phyloP scores from a whole-genome alignment of 2,888 invertebrate genomes.

The Caradrina kadenii region DNA sequence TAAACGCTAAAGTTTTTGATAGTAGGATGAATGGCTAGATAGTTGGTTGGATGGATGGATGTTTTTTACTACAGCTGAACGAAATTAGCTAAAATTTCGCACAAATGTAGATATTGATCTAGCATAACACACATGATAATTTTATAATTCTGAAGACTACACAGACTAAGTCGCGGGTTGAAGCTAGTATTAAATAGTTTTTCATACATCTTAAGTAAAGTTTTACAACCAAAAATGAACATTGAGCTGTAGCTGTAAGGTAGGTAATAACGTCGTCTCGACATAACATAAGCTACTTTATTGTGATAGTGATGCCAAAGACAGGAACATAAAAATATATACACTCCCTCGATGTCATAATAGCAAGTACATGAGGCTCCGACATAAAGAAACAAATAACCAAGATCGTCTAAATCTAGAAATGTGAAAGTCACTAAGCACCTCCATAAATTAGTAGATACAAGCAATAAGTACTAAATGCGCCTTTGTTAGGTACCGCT shows the following conservation, averaged over 20 bases:
- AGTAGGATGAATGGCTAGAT: too few relatives aligned
- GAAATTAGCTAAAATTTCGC: too few relatives aligned
- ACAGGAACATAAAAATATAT: constrained; percentile 15
- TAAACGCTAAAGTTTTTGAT: too few relatives aligned
- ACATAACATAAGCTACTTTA: background rate
- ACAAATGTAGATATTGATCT: too few relatives aligned
- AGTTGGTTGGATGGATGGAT: too few relatives aligned
- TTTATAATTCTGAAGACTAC: too few relatives aligned
- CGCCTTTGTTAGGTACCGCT: constrained; percentile 46
- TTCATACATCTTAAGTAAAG: background rate
- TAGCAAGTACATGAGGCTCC: background rate
- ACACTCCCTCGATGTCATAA: background rate
- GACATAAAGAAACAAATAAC: constrained; percentile 6
- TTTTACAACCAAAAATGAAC: background rate
- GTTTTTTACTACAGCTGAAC: too few relatives aligned
- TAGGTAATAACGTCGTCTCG: background rate
- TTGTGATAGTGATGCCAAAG: constrained; percentile 8
- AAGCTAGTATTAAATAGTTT: background rate
- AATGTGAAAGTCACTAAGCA: constrained; percentile 20
- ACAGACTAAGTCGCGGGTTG: too few relatives aligned
- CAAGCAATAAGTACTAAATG: constrained; percentile 18
- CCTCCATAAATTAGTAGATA: constrained; percentile 13
- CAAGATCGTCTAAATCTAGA: constrained; percentile 26
- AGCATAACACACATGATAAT: too few relatives aligned
- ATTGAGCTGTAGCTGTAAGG: background rate